Conservation (phyloP, 2,888 invertebrate species). For the Scaptomyza caliginosa region DNA sequence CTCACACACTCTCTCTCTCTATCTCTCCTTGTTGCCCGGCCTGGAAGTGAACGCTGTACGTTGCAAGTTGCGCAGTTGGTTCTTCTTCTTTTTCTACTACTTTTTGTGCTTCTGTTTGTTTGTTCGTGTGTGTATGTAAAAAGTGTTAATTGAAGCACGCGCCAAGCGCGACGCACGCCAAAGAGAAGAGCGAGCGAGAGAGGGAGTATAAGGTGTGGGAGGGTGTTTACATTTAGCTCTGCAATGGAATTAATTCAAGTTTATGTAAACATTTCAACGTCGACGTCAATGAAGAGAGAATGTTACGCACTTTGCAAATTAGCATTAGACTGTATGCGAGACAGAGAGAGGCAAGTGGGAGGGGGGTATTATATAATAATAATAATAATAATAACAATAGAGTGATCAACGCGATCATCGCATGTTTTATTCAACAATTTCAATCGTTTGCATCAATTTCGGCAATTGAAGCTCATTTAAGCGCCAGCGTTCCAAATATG, state of each 20-base stretch:
- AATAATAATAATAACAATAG: conserved; percentile 46
- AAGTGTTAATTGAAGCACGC: conserved; percentile 73
- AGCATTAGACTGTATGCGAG: neutral
- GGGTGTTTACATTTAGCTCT: conserved; percentile 13
- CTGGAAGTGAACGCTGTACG: conserved; percentile 14
- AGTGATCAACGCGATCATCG: conserved; percentile 19
- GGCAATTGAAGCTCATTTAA: conserved; percentile 72
- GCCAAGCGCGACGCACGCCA: conserved; percentile 30
- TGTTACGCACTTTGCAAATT: conserved; percentile 56
- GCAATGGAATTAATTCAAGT: conserved; percentile 62
- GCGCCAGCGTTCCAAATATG: conserved; percentile 63
- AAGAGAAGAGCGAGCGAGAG: neutral
- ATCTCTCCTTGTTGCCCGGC: conserved; percentile 7
- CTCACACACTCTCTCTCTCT: neutral
- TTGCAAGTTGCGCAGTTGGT: conserved; percentile 41
- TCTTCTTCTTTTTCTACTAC: neutral
- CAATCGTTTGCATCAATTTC: conserved; percentile 45
- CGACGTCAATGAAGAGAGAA: conserved; percentile 65
- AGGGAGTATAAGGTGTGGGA: neutral
- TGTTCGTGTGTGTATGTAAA: conserved; percentile 23
- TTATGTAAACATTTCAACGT: conserved; percentile 71
- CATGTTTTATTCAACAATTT: conserved; percentile 54
- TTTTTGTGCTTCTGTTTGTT: neutral
- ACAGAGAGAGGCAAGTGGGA: too few relatives aligned
- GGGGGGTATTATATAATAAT: conserved; percentile 52